A percentile compares a stretch with the other conserved stretches of the same genome.
These are phyloP conservation scores for Daubentonia madagascariensis DNA, from an alignment of 2,113 vertebrate species.

Conservation along the genomic window DNA sequence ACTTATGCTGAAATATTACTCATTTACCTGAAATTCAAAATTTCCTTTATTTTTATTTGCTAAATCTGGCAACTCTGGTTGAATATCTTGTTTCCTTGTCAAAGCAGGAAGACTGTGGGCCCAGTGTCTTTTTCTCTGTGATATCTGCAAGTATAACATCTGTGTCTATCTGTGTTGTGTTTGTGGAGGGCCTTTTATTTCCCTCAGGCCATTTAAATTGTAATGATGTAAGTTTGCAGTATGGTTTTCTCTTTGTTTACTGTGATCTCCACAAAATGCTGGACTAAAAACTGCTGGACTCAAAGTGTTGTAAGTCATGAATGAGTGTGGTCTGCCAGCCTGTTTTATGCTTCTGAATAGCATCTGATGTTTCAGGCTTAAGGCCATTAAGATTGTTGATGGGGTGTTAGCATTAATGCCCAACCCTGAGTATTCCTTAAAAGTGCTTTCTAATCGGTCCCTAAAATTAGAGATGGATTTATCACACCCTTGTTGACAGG, in stretches of 20 bases:
- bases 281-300: neutral
- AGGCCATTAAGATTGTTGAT: neutral
- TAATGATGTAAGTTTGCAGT: neutral
- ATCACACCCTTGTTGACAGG: neutral
- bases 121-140: constrained; percentile 5
- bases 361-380: constrained; percentile 20
- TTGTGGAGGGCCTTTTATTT: neutral
- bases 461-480: constrained; percentile 30
- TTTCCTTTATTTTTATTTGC: constrained; percentile 6
- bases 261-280: neutral
- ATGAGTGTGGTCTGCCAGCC: neutral
- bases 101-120: neutral
- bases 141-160: neutral
- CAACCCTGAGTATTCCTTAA: neutral
- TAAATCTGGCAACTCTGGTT: neutral
- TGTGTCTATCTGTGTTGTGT: neutral
- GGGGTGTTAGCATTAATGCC: neutral
- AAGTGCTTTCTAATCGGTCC: neutral
- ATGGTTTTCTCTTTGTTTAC: constrained; percentile 12
- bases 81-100: neutral
- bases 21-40: constrained; percentile 18
- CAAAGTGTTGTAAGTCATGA: neutral
- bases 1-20: neutral
- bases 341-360: constrained; percentile 36
- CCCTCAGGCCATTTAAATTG: neutral